Base-by-base conservation (phyloP, 92 coral and sea anemone species). In the Meandrina meandrites region DNA sequence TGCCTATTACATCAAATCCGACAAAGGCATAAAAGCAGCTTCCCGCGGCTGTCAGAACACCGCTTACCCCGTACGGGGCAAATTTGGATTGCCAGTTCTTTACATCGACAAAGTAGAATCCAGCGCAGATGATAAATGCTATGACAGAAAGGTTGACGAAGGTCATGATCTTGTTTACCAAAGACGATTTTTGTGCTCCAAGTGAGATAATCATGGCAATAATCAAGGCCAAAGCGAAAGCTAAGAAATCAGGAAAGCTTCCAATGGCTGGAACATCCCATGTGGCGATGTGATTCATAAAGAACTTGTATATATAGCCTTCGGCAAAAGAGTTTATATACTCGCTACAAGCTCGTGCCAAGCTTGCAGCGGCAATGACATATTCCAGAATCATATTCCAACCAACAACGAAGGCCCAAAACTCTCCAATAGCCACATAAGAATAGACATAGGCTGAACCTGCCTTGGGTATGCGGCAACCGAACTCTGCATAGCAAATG, bases 301-400 rank as follows among this genome's bases (percentile, higher is more conserved):
- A 90, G 58, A 93, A 85, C 28, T 73, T 84, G 81, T 81, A 88
- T 27, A 94, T 90, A 9, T n/a, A 54, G 31, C 93, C 94, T 36
- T 87, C 87, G 24, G 54, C 76, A 3, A 92, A 31, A 16, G 98
- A 80, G 84, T 94, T 88, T 19, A 94, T 83, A 71, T 91, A 92
- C 58, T 88, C 95, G 75, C 98, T 94, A 34, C 92, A 88, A 2
- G 91, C 62, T 17, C 93, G 90, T 31, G 98, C 95, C 19, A 90
- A 48, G 57, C 92, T 54, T 22, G 98, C 92, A 0, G 81, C 76
- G 9, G 88, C 95, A 66, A 94, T 89, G 11, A 92, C 16, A 64
- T 94, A 94, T 86, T 94, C 97, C 24, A 94, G 82, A 34, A 92
- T 60, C 93, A 94, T 84, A 79, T 94, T 92, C 97, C 97, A 94